Evolutionary conservation across 2,888 invertebrate species (phyloP), one percentile per base, ranked within the genome.

Genomic region (Brachylomia viminalis): DNA sequence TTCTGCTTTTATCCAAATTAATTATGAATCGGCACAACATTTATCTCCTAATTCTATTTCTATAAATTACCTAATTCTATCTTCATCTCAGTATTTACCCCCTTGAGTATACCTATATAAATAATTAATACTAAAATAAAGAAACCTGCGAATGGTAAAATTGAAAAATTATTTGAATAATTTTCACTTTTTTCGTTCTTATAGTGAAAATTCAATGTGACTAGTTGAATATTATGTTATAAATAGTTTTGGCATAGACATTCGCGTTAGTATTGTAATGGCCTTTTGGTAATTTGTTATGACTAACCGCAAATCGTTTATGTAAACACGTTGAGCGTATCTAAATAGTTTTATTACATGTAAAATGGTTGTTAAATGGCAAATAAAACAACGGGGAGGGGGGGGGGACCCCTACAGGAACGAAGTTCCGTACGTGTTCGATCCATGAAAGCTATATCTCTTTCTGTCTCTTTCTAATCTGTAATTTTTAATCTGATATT

Each of bases 231-330:
- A 77, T 45, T 64, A n/a, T n/a, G n/a, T n/a, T n/a, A 71, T 71
- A 38, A 77, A 77, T 77, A 80, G n/a, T 49, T 30, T 80, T 77
- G 80, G 77, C 77, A 52, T 58, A 71, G 13, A 47, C 38, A 30
- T 62, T 79, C 59, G 20, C n/a, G 71, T 8, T 80, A 56, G 72
- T 62, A 80, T 49, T n/a, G 38, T 62, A 62, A 62, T 47, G 70
- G 8, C 58, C 71, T 30, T 61, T 78, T 20, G 20, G 33, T 61
- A 80, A 82, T 77, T 68, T 81, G 72, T 78, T 83, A 78, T 72
- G 81, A 27, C n/a, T n/a, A n/a, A n/a, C 58, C 30, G 59, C 72
- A 52, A 77, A 72, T 64, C 45, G 59, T 65, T 69, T 52, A n/a
- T 52, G 64, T 69, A 83, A 81, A 83, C 69, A 83, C 33, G 20